Base-by-base conservation (phyloP, 2,797 vertebrate species). In the Cyclura pinguis region DNA sequence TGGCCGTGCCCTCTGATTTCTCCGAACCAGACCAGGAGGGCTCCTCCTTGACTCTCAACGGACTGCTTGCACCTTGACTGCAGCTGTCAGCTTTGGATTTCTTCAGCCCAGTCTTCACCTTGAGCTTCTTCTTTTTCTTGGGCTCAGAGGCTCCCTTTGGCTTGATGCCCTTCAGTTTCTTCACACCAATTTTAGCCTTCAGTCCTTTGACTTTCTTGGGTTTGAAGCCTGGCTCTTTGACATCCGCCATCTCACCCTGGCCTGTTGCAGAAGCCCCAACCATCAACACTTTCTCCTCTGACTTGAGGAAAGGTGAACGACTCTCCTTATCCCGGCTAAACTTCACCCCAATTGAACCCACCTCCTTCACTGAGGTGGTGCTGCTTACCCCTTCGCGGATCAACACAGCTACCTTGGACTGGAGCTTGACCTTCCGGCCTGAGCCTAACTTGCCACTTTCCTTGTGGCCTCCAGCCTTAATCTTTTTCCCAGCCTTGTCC, bases 361-460 rank as follows among this genome's bases (percentile, higher is more conserved):
- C 98, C 3, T 98, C 98, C 69, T 98, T 98, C 14, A 98, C 97
- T 0, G 96, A 88, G 0, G 97, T 97, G 0, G 98, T 99, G 89
- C 98, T 99, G 96, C 98, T 99, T 52, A 99, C 99, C 0, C 99
- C 99, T 67, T 99, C 98, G 0, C 98, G 97, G 88, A 99, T 98
- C 69, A 99, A 90, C 10, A 99, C 98, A 0, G 98, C 98, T 85
- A 99, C 99, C 96, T 99, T 99, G 69, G 98, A 99, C 84, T 99
- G 99, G 4, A 99, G 97, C 91, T 99, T 99, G 27, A 98, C 97
- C 94, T 98, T 99, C 87, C 97, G 42, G 95, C 97, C 2, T 86
- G 97, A 13, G 92, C 96, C 0, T 92, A 81, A 1, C 38, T 90
- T 93, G 0, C 35, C 13, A 0, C 32, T 32, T 0, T 95, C 93